Evolutionary conservation across 1,140 invertebrate species (phyloP).

Genomic region (Metopolophium dirhodum): DNA sequence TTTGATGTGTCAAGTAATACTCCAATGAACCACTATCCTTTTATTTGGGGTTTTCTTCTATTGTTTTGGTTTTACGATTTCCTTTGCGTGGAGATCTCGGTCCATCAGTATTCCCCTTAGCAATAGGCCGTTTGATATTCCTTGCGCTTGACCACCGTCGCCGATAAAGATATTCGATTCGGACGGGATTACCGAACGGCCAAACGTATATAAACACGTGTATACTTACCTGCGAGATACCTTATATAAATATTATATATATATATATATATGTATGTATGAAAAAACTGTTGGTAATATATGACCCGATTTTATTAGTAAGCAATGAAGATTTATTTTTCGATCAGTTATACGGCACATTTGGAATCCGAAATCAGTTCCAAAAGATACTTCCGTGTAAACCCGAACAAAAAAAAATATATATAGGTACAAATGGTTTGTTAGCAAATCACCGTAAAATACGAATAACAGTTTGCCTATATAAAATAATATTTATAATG

Average conservation of each 20-base stretch:
- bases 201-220: conserved; percentile 48
- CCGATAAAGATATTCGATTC: conserved; percentile 52
- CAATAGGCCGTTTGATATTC: conserved; percentile 40
- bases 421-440: background rate
- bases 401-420: background rate
- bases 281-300: background rate
- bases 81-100: conserved; percentile 17
- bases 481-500: background rate
- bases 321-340: conserved; percentile 35
- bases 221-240: conserved; percentile 18
- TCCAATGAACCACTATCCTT: conserved; percentile 28
- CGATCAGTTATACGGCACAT: conserved; percentile 10
- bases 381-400: background rate
- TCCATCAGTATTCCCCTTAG: conserved; percentile 44
- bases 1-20: conserved; percentile 12
- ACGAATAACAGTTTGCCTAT: background rate
- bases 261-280: too few species aligned
- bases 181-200: conserved; percentile 34
- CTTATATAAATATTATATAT: too few species aligned
- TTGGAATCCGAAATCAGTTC: conserved; percentile 28
- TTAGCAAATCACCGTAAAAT: background rate
- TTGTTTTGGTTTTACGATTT: conserved; percentile 51
- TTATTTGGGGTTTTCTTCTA: conserved; percentile 21
- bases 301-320: conserved; percentile 47
- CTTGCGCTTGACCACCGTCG: conserved; percentile 39